Evolutionary conservation across 1,140 invertebrate species (phyloP).

Genomic region (Papilio polyxenes): DNA sequence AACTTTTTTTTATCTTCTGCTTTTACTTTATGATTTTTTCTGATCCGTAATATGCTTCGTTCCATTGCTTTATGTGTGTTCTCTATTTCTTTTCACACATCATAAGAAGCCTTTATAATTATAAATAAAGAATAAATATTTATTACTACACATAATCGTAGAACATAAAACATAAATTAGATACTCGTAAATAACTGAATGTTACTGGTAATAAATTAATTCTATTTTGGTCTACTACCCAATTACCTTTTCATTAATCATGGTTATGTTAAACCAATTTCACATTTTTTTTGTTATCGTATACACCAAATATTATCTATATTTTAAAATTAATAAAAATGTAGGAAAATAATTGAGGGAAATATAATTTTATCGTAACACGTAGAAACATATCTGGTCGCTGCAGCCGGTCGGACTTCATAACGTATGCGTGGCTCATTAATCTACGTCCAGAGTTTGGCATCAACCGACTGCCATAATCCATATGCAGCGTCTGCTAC

Average conservation of each 20-base stretch:
- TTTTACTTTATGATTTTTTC: no score
- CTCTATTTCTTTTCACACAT: no score
- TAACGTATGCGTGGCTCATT: conserved; percentile 65
- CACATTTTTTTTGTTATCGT: no score
- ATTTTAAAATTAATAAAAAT: neutral
- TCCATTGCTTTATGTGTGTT: no score
- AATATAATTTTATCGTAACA: neutral
- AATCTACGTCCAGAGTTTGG: conserved; percentile 52
- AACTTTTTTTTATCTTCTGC: no score
- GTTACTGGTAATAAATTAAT: neutral
- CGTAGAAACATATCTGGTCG: neutral
- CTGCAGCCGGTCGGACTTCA: conserved; percentile 46
- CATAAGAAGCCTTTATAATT: no score
- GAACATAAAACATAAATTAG: no score
- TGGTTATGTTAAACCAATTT: no score
- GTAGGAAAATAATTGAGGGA: neutral
- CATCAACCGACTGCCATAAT: conserved; percentile 58
- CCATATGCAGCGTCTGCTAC: conserved; percentile 59
- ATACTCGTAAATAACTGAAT: neutral
- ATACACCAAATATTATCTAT: neutral
- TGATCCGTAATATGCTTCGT: no score
- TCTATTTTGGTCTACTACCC: neutral
- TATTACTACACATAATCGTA: no score
- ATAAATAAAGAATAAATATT: no score
- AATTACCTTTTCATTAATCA: neutral